Evolutionary conservation across 64 coral and sea anemone genomes (phyloP).

Genomic region (Montipora efflorescens): DNA sequence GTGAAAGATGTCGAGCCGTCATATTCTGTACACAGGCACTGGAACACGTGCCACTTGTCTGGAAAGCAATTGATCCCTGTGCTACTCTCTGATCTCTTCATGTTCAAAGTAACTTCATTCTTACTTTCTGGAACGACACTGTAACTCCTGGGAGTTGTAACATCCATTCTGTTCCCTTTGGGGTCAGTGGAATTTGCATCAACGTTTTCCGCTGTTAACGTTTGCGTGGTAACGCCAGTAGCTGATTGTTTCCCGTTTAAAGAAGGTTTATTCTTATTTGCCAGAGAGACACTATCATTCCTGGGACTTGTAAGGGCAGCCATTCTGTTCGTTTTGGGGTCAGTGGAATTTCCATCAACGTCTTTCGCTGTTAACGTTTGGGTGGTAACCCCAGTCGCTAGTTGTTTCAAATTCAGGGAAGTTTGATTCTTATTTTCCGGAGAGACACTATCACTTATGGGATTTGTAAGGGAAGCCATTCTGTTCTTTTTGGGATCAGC

Average conservation of each 20-base stretch:
- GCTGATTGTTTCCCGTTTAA: not conserved
- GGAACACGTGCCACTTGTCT: slow-evolving; percentile 55
- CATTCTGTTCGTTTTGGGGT: not conserved
- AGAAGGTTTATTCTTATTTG: too few relatives aligned
- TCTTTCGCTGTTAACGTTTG: not conserved
- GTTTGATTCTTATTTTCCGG: too few relatives aligned
- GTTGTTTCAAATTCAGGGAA: not conserved
- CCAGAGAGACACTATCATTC: too few relatives aligned
- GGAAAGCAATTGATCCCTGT: not conserved
- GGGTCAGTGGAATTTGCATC: not conserved
- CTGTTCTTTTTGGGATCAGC: too few relatives aligned
- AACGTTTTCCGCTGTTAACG: not conserved
- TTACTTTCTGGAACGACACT: not conserved
- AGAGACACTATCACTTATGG: too few relatives aligned
- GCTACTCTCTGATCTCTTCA: not conserved
- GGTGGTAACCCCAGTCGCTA: not conserved
- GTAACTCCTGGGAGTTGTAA: not conserved
- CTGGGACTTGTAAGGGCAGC: not conserved
- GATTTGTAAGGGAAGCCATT: too few relatives aligned
- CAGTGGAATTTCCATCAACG: not conserved
- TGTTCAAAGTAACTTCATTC: not conserved
- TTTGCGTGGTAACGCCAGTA: not conserved
- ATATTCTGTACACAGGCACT: slow-evolving; percentile 37
- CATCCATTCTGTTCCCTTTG: not conserved
- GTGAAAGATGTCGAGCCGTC: slow-evolving; percentile 47